These are phyloP conservation scores for Lithophane socia DNA, from an alignment of 2,888 invertebrate genomes.

Conservation along the genomic window DNA sequence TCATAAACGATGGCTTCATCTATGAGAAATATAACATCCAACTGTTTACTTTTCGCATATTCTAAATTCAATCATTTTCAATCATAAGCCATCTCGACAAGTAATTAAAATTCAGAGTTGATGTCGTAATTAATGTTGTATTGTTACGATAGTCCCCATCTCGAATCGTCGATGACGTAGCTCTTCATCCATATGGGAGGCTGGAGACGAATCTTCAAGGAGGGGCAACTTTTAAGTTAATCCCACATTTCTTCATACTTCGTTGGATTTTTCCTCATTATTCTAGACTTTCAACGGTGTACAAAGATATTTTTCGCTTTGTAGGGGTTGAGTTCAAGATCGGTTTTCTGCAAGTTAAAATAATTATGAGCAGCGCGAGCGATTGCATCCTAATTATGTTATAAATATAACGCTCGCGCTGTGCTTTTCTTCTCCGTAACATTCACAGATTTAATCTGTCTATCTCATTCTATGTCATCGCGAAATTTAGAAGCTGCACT, in stretches of 20 bases:
- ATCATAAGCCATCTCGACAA: constrained; percentile 10
- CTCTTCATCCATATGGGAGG: constrained; percentile 22
- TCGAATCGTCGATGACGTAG: constrained; percentile 20
- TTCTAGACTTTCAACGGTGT: background rate
- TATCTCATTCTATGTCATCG: background rate
- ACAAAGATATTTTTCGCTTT: background rate
- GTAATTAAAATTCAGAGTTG: constrained; percentile 57
- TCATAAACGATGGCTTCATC: background rate
- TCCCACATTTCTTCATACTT: background rate
- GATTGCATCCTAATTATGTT: constrained; percentile 13
- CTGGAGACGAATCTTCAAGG: constrained; percentile 7
- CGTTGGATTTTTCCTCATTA: background rate
- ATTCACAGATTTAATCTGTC: constrained; percentile 15
- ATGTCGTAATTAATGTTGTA: constrained; percentile 32
- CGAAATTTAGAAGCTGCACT: background rate
- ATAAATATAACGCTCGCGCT: constrained; percentile 13
- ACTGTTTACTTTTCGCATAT: background rate
- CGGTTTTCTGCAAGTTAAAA: background rate
- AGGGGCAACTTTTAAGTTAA: background rate
- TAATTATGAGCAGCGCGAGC: constrained; percentile 12
- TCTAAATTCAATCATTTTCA: background rate
- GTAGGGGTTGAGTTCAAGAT: background rate
- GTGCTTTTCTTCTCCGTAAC: background rate
- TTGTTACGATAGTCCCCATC: background rate
- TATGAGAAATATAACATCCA: background rate